Evolutionary conservation across 2,797 vertebrate genomes (phyloP).

Genomic region (Schizopygopsis malacanthus): DNA sequence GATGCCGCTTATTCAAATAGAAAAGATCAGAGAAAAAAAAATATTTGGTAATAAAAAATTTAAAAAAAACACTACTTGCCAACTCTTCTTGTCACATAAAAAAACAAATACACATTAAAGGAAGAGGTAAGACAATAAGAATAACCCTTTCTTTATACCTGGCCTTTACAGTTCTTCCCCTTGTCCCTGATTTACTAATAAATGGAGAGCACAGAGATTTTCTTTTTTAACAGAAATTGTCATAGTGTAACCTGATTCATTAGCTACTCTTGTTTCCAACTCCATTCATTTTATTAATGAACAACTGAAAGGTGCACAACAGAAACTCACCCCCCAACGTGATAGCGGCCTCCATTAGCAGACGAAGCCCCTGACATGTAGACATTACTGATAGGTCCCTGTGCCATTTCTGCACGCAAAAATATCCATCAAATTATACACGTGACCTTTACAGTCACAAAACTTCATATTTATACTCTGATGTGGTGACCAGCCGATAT

Average conservation of each 20-base stretch:
- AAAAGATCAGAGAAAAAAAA: background rate
- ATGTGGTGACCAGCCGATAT: constrained; percentile 38
- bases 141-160: no score
- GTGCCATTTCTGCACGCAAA: constrained; percentile 91
- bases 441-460: background rate
- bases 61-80: background rate
- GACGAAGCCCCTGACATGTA: constrained; percentile 91
- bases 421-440: background rate
- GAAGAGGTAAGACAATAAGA: no score
- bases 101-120: no score
- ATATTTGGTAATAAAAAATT: no score
- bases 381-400: constrained; percentile 94
- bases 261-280: background rate
- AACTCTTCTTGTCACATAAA: background rate
- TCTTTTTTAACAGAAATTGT: background rate
- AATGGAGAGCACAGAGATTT: no score
- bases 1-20: background rate
- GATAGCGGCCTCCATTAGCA: constrained; percentile 90
- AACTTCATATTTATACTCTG: background rate
- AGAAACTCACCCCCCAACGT: constrained; percentile 85
- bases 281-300: background rate
- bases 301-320: background rate
- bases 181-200: no score
- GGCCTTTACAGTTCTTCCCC: no score
- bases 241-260: background rate